Evolutionary conservation across 2,113 vertebrate genomes (phyloP).

Genomic region (Nesogale talazaci): DNA sequence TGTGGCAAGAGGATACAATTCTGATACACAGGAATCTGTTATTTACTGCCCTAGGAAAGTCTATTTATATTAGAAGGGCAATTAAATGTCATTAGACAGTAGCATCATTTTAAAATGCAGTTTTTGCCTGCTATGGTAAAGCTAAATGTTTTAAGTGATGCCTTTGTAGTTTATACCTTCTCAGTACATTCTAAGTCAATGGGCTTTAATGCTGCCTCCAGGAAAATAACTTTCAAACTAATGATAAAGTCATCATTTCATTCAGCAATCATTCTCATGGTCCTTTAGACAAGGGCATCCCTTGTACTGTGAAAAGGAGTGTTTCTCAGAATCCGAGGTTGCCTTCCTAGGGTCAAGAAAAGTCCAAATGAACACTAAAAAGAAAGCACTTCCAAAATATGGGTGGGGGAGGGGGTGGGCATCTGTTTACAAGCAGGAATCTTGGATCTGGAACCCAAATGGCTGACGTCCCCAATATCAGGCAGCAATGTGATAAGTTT

Average conservation of each 20-base stretch:
- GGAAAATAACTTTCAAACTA: background rate
- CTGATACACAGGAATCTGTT: no score
- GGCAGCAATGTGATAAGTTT: background rate
- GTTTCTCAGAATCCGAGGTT: conserved; percentile 17
- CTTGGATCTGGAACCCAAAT: background rate
- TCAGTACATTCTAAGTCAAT: background rate
- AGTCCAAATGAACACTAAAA: conserved; percentile 36
- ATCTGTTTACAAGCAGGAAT: background rate
- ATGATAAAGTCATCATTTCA: background rate
- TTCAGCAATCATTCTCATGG: background rate
- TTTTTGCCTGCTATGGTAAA: background rate
- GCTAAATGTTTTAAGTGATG: background rate
- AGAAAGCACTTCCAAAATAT: background rate
- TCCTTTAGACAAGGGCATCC: background rate
- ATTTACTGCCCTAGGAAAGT: no score
- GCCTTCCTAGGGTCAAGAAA: conserved; percentile 26
- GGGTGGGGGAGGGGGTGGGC: background rate
- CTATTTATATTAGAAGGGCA: no score
- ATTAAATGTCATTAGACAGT: background rate
- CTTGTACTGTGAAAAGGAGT: background rate
- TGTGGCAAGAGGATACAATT: no score
- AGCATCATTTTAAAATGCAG: background rate
- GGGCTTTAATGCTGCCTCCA: background rate
- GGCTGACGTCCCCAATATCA: background rate
- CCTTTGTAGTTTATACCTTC: background rate